Evolutionary conservation across 2,797 vertebrate genomes (phyloP), one percentile per base, ranked within the genome.

Genomic region (Phrynocephalus vlangalii): DNA sequence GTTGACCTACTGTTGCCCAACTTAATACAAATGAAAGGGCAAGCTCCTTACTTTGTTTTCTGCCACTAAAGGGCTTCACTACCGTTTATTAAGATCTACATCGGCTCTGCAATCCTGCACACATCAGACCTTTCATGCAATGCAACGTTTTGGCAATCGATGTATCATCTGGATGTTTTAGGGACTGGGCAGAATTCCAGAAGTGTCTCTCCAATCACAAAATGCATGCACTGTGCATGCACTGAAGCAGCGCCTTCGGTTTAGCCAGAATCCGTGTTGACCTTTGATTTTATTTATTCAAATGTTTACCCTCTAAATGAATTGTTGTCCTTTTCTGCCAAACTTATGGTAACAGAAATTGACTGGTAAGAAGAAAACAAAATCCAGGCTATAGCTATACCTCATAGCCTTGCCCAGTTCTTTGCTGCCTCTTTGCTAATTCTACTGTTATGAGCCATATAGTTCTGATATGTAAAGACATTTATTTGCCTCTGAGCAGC

Each of bases 131-230:
- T 96, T 94, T 94, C 84, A 94, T 89, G 91, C 91, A 94, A 91
- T 94, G 89, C 87, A 92, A 92, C 67, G 10, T 92, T 92, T 85
- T 95, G 95, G 94, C 94, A 95, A 92, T 90, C 87, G 91, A 90
- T 91, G 94, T 94, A 89, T 93, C 89, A 93, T 93, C 87, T 86
- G 88, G 92, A 89, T 94, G 92, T 95, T 94, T 94, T 94, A 91
- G 89, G 92, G 86, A 90, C 94, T 94, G 95, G 60, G 94, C 94
- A 93, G 85, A 88, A 86, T 90, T 94, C 93, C 93, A 95, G 91
- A 66, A 72, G 33, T 72, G 77, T 89, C 93, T 94, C 86, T 85
- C 85, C 67, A 92, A 90, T 88, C 91, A 93, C 90, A 84, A 88
- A 95, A 91, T 92, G 92, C 83, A 86, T 94, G 95, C 94, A 89